Conservation (phyloP, 1,140 invertebrate genomes). For the Antheraea mylitta region DNA sequence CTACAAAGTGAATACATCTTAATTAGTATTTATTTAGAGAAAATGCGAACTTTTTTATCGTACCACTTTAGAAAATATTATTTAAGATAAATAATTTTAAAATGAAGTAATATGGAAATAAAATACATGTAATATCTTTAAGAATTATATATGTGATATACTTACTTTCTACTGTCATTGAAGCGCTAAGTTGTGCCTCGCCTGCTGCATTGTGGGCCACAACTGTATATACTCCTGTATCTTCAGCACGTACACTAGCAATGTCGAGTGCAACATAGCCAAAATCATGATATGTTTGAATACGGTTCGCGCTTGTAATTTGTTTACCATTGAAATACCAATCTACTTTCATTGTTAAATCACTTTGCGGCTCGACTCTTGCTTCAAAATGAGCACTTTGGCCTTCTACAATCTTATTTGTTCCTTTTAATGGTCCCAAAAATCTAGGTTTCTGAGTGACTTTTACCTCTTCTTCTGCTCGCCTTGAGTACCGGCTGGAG, state of each 20-base stretch:
- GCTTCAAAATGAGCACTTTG: constrained; percentile 98
- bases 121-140: background rate
- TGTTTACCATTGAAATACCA: constrained; percentile 95
- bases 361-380: constrained; percentile 94
- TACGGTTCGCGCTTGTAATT: constrained; percentile 90
- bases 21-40: constrained; percentile 3
- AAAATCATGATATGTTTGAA: constrained; percentile 96
- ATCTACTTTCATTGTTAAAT: constrained; percentile 92
- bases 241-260: constrained; percentile 90
- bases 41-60: constrained; percentile 12
- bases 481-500: constrained; percentile 83
- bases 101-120: background rate
- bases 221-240: constrained; percentile 92
- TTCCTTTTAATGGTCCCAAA: constrained; percentile 92
- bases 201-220: constrained; percentile 93
- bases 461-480: constrained; percentile 85
- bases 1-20: constrained; percentile 72
- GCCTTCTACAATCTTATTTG: constrained; percentile 96
- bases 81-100: background rate
- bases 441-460: constrained; percentile 91
- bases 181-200: constrained; percentile 89
- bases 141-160: constrained; percentile 34
- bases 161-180: constrained; percentile 93
- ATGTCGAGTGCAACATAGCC: constrained; percentile 97
- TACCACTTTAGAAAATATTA: background rate